These are phyloP conservation scores for Octonoba sinensis DNA, from an alignment of 2,888 invertebrate species.

Conservation along the genomic window DNA sequence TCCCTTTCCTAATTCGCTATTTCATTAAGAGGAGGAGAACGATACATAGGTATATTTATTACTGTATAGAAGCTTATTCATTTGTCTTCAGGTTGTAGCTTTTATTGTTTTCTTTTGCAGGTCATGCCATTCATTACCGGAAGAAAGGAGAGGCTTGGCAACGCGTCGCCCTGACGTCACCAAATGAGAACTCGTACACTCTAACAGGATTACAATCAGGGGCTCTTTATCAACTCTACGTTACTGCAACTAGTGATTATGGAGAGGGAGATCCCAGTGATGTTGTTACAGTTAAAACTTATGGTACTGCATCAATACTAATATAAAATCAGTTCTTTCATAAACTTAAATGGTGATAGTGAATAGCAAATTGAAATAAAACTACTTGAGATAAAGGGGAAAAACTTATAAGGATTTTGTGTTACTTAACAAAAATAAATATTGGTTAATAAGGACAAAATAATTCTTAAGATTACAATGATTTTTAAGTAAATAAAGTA, in stretches of 20 bases:
- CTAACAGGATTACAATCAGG: conserved; percentile 55
- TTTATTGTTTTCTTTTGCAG: conserved; percentile 11
- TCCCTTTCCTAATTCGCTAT: too few species aligned
- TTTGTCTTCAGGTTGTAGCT: background rate
- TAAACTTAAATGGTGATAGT: too few species aligned
- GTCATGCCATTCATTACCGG: conserved; percentile 60
- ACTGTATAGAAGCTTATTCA: background rate
- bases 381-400: too few species aligned
- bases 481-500: too few species aligned
- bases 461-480: too few species aligned
- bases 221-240: conserved; percentile 62
- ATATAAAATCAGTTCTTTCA: too few species aligned
- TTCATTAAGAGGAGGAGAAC: background rate
- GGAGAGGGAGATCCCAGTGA: conserved; percentile 65
- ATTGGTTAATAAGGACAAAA: too few species aligned
- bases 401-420: too few species aligned
- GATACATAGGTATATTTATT: too few species aligned
- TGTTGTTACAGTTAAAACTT: conserved; percentile 58
- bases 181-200: conserved; percentile 54
- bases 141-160: conserved; percentile 61
- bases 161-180: conserved; percentile 55
- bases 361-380: too few species aligned
- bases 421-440: too few species aligned
- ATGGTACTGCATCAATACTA: conserved; percentile 11
- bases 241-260: conserved; percentile 56